Evolutionary conservation across 2,888 invertebrate species (phyloP).

Genomic region (Hyposoter dolosus): DNA sequence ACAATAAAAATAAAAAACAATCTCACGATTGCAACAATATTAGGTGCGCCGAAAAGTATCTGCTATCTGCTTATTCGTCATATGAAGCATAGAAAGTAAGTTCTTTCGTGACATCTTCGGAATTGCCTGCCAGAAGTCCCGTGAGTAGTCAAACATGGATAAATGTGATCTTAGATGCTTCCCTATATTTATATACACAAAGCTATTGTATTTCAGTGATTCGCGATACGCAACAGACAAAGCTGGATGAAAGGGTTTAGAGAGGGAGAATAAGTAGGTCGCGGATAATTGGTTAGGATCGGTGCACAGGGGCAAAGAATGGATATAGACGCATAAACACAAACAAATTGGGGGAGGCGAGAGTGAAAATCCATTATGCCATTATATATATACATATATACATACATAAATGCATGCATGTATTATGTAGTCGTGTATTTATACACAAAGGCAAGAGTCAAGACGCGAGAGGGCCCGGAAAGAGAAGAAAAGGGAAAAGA

Average conservation of each 20-base stretch:
- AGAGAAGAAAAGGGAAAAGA: constrained; percentile 9
- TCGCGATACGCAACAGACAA: constrained; percentile 16
- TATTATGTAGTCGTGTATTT: constrained; percentile 7
- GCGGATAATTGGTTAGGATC: constrained; percentile 60
- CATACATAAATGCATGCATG: neutral
- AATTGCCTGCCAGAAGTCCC: neutral
- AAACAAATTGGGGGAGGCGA: constrained; percentile 42
- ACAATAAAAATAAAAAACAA: neutral
- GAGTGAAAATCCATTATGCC: constrained; percentile 12
- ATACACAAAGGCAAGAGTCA: constrained; percentile 27
- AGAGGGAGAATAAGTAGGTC: constrained; percentile 47
- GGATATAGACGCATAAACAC: constrained; percentile 64
- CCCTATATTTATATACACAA: neutral
- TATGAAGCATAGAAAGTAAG: neutral
- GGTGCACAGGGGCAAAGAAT: constrained; percentile 61
- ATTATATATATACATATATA: neutral
- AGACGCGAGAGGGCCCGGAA: constrained; percentile 15
- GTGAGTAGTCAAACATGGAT: neutral
- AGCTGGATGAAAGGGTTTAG: constrained; percentile 10
- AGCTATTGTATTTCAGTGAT: constrained; percentile 30
- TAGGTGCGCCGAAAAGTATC: neutral
- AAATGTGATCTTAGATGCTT: constrained; percentile 5
- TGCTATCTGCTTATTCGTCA: neutral
- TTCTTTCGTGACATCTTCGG: neutral
- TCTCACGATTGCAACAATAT: neutral